Conservation (phyloP, 2,888 invertebrate species). For the Watsonalla binaria region DNA sequence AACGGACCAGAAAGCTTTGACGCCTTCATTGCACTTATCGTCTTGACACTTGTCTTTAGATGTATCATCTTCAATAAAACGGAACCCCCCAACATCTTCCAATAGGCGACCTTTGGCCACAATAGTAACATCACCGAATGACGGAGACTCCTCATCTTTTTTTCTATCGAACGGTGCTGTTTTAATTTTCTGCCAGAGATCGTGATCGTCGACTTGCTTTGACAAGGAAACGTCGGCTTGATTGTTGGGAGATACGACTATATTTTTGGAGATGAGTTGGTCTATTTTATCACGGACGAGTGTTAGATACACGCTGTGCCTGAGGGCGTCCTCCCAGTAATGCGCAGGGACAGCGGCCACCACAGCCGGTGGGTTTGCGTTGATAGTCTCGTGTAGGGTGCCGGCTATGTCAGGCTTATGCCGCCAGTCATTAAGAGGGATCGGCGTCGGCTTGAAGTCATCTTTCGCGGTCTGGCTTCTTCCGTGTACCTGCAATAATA, state of each 20-base stretch:
- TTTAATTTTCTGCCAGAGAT: slow-evolving; percentile 72
- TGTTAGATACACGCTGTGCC: slow-evolving; percentile 83
- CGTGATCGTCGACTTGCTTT: slow-evolving; percentile 61
- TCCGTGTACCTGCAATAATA: slow-evolving; percentile 50
- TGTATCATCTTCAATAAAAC: slow-evolving; percentile 74
- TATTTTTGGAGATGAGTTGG: slow-evolving; percentile 63
- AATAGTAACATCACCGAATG: slow-evolving; percentile 81
- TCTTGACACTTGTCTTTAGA: slow-evolving; percentile 50
- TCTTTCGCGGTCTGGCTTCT: slow-evolving; percentile 42
- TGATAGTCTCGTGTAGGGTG: slow-evolving; percentile 44
- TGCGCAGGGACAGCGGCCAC: slow-evolving; percentile 54
- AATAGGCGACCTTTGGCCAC: slow-evolving; percentile 82
- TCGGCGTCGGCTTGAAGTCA: slow-evolving; percentile 65
- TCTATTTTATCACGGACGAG: slow-evolving; percentile 78
- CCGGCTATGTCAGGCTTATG: slow-evolving; percentile 24
- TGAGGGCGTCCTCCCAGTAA: slow-evolving; percentile 83
- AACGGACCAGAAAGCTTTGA: slow-evolving; percentile 83
- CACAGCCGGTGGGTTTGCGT: slow-evolving; percentile 33
- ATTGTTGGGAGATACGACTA: slow-evolving; percentile 37
- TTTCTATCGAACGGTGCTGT: slow-evolving; percentile 63
- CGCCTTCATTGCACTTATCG: slow-evolving; percentile 70
- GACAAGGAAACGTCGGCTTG: slow-evolving; percentile 38
- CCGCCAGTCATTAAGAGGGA: slow-evolving; percentile 60
- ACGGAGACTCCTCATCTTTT: slow-evolving; percentile 60
- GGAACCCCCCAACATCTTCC: slow-evolving; percentile 68